Percentiles rank a stretch among this genome's conserved stretches.
Evolutionary conservation across 2,797 vertebrate genomes (phyloP).

Genomic region (Pteronotus mesoamericanus): DNA sequence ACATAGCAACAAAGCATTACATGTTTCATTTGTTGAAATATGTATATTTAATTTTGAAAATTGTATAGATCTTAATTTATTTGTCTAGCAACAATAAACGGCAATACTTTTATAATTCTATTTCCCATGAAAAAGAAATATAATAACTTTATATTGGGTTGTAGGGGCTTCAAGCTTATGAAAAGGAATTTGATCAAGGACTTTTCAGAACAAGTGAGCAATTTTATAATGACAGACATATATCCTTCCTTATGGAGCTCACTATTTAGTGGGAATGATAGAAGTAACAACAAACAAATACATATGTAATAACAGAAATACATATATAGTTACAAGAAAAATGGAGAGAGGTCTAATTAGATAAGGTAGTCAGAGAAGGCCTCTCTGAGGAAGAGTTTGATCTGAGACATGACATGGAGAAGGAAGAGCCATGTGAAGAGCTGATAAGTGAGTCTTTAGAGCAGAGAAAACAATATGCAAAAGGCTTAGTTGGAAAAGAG

Average conservation of each 20-base stretch:
- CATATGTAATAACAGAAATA: not conserved
- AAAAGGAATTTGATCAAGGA: not conserved
- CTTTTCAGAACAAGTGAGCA: not conserved
- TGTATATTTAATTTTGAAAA: not conserved
- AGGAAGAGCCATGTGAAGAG: not conserved
- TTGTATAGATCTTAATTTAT: not conserved
- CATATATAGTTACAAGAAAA: not conserved
- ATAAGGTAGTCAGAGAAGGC: not conserved
- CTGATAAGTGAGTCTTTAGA: rapidly evolving
- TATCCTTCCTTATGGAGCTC: not conserved
- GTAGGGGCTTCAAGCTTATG: not conserved
- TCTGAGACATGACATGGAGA: not conserved
- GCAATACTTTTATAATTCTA: not conserved
- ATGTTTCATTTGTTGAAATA: not conserved
- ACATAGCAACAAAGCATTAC: not conserved
- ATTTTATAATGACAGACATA: not conserved
- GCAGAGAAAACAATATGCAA: not conserved
- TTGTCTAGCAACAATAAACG: not conserved
- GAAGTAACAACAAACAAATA: not conserved
- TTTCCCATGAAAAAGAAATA: not conserved
- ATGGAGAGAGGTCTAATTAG: not conserved
- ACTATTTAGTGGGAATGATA: not conserved
- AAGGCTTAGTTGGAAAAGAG: not conserved
- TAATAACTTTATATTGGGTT: not conserved
- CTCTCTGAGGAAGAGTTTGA: not conserved